phyloP scores from a whole-genome alignment of 2,888 invertebrate species.

The Barypeithes pellucidus region DNA sequence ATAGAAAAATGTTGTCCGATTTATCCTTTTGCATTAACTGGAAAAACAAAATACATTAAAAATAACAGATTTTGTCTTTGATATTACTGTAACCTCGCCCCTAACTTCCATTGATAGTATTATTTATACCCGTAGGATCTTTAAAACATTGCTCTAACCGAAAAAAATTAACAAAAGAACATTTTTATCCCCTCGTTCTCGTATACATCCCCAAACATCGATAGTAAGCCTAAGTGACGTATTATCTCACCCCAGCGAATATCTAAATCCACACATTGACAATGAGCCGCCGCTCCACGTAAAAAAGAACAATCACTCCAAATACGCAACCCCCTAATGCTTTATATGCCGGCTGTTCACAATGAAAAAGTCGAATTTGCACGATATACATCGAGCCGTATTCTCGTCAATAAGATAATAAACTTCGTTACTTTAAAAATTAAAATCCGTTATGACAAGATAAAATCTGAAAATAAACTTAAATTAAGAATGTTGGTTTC shows the following conservation, averaged over 20 bases:
- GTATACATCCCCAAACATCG: conserved; percentile 49
- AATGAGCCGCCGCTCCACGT: conserved; percentile 37
- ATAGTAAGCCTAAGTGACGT: conserved; percentile 63
- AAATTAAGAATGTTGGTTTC: no score
- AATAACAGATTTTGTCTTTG: no score
- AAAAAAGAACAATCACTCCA: conserved; percentile 47
- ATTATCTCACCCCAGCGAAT: conserved; percentile 60
- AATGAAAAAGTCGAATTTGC: background rate
- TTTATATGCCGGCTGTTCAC: conserved; percentile 17
- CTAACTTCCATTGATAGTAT: background rate
- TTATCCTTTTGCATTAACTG: no score
- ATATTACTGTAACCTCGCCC: no score
- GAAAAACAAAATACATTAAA: no score
- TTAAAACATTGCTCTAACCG: background rate
- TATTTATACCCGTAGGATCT: background rate
- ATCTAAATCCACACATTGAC: conserved; percentile 49
- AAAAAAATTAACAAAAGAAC: conserved; percentile 30
- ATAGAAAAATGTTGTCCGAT: no score
- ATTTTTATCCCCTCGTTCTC: conserved; percentile 33
- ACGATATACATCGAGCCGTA: background rate
- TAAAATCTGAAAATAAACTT: no score
- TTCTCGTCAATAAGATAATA: no score
- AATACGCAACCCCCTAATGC: conserved; percentile 35
- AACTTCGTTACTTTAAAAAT: no score
- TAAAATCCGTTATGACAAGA: no score